These are phyloP conservation scores for Lordiphosa clarofinis DNA, from an alignment of 1,140 invertebrate genomes.

Conservation along the genomic window DNA sequence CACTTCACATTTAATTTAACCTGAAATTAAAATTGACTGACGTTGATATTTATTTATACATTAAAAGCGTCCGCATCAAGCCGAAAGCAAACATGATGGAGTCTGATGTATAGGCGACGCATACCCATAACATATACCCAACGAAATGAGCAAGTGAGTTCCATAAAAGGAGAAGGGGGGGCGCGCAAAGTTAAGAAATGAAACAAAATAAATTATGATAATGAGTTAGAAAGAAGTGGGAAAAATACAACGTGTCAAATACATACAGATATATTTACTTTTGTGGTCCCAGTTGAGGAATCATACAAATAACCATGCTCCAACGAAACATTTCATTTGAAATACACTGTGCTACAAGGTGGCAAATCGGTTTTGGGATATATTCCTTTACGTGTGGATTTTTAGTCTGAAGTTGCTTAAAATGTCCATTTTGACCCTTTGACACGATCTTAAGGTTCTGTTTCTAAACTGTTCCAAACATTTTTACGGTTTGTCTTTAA, in stretches of 20 bases:
- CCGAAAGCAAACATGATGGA: constrained; percentile 8
- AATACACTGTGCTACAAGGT: too few relatives aligned
- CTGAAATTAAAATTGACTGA: constrained; percentile 74
- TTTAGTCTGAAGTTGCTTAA: too few relatives aligned
- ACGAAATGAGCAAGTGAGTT: constrained; percentile 1
- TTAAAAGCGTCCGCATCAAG: constrained; percentile 18
- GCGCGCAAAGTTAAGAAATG: constrained; percentile 11
- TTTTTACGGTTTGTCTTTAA: too few relatives aligned
- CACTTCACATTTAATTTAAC: constrained; percentile 69
- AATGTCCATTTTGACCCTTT: too few relatives aligned
- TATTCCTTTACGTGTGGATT: too few relatives aligned
- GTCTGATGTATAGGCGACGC: not conserved
- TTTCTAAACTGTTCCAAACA: too few relatives aligned
- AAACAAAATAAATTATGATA: constrained; percentile 15
- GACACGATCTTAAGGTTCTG: too few relatives aligned
- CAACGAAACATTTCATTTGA: too few relatives aligned
- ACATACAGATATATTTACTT: not conserved
- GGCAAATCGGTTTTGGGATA: too few relatives aligned
- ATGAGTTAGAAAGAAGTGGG: constrained; percentile 5
- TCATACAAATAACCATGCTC: too few relatives aligned
- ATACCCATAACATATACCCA: not conserved
- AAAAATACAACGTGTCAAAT: not conserved
- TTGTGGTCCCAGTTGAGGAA: too few relatives aligned
- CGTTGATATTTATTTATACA: constrained; percentile 63
- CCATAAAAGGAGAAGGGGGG: not conserved